A percentile compares a stretch with the other conserved stretches of the same genome.
phyloP scores from a whole-genome alignment of 2,888 invertebrate genomes.

The Synergus umbraculus region DNA sequence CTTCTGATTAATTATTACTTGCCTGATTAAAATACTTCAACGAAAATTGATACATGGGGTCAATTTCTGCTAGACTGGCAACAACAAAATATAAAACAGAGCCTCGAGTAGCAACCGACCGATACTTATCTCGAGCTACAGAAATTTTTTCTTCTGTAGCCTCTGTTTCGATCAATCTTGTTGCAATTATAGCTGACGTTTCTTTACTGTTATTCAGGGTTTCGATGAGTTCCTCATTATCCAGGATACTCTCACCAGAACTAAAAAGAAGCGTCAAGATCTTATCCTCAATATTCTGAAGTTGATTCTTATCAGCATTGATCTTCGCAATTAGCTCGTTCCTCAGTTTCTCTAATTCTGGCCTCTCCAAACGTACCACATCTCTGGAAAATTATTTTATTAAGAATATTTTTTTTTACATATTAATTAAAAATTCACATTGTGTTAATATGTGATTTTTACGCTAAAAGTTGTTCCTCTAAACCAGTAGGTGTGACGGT shows the following conservation, averaged over 20 bases:
- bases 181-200: slow-evolving; percentile 93
- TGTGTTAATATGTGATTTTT: slow-evolving; percentile 71
- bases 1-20: slow-evolving; percentile 50
- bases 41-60: slow-evolving; percentile 98
- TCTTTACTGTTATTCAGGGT: slow-evolving; percentile 94
- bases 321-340: slow-evolving; percentile 91
- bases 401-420: background rate
- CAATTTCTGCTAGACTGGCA: slow-evolving; percentile 91
- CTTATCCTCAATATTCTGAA: slow-evolving; percentile 93
- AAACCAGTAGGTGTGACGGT: slow-evolving; percentile 93
- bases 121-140: slow-evolving; percentile 90
- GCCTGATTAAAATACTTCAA: slow-evolving; percentile 91
- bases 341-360: slow-evolving; percentile 90
- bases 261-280: slow-evolving; percentile 90
- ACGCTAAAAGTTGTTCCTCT: slow-evolving; percentile 95
- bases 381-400: slow-evolving; percentile 79
- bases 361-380: slow-evolving; percentile 93
- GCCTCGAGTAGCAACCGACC: slow-evolving; percentile 91
- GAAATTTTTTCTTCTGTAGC: slow-evolving; percentile 92
- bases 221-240: slow-evolving; percentile 95
- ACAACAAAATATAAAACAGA: slow-evolving; percentile 95
- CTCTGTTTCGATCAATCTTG: slow-evolving; percentile 91
- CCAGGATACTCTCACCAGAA: slow-evolving; percentile 93
- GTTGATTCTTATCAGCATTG: slow-evolving; percentile 89
- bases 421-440: background rate